Percentiles rank a stretch among this genome's conserved stretches.
Conservation (phyloP, 1,140 invertebrate genomes). For the Sweltsa coloradensis region DNA sequence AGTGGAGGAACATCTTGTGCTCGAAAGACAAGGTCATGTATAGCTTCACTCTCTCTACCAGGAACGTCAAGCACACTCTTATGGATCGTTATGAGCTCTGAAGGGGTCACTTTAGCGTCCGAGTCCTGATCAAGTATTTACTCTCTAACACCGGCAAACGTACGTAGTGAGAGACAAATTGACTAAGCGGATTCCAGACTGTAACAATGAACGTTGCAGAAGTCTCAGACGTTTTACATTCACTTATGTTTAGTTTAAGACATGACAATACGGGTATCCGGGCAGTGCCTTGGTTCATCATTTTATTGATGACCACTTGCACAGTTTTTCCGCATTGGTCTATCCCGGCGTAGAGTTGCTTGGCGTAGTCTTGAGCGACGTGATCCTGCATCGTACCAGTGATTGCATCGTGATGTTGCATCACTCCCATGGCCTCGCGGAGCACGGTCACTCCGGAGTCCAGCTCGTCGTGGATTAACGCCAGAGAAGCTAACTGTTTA, state of each 20-base stretch:
- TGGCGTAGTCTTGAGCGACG: conserved; percentile 65
- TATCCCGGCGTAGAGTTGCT: conserved; percentile 48
- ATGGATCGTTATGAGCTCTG: conserved; percentile 51
- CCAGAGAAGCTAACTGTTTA: conserved; percentile 30
- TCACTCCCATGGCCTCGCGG: conserved; percentile 29
- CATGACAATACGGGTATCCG: too few relatives aligned
- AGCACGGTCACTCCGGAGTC: conserved; percentile 8
- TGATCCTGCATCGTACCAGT: conserved; percentile 43
- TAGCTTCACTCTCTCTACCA: conserved; percentile 38
- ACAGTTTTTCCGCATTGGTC: conserved; percentile 38
- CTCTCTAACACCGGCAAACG: conserved; percentile 35
- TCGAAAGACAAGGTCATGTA: conserved; percentile 51
- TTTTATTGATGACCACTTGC: conserved; percentile 27
- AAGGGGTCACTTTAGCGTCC: too few relatives aligned
- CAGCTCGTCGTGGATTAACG: conserved; percentile 15
- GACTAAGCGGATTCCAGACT: conserved; percentile 38
- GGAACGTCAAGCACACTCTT: conserved; percentile 42
- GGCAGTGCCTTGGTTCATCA: too few relatives aligned
- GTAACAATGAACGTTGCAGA: conserved; percentile 27
- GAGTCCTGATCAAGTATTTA: conserved; percentile 49
- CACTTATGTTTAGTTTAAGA: conserved; percentile 48
- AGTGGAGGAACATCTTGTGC: conserved; percentile 47
- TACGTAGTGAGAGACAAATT: conserved; percentile 25
- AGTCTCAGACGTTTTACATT: conserved; percentile 30
- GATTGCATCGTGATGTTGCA: conserved; percentile 43